A percentile compares a stretch with the other conserved stretches of the same genome.
These are phyloP conservation scores for Clarias fuscus DNA, from an alignment of 2,797 vertebrate genomes.

Conservation along the genomic window DNA sequence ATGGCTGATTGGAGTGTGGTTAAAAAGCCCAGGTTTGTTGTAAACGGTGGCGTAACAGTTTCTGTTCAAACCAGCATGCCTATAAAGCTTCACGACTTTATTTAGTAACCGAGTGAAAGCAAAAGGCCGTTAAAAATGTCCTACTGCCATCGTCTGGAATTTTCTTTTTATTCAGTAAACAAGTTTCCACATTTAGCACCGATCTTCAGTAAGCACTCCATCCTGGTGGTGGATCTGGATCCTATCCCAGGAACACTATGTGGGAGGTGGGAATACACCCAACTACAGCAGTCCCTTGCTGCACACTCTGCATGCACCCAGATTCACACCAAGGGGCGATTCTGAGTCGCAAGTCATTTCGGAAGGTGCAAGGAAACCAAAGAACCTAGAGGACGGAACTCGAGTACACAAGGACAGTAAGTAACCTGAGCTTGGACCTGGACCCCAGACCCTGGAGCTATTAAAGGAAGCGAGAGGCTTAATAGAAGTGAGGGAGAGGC, in stretches of 20 bases:
- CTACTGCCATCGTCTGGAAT: background rate
- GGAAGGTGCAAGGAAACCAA: background rate
- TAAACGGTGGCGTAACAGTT: no score
- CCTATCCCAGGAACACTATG: background rate
- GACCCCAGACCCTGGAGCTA: background rate
- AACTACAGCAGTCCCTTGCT: no score
- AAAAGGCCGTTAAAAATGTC: no score
- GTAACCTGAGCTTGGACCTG: constrained; percentile 6
- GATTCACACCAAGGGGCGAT: background rate
- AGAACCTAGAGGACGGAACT: background rate
- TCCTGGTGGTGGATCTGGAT: background rate
- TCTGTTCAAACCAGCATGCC: no score
- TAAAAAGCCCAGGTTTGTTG: no score
- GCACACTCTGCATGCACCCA: background rate
- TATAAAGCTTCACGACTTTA: no score
- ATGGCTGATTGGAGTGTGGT: no score
- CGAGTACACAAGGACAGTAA: background rate
- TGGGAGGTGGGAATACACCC: background rate
- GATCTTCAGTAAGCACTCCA: background rate
- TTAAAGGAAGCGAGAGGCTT: background rate
- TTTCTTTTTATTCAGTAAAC: background rate
- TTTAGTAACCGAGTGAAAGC: no score
- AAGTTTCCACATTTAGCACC: background rate
- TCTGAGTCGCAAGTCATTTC: no score
- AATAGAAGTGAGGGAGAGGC: background rate